phyloP scores from a whole-genome alignment of 2,888 invertebrate genomes.

The Oxytorus armatus region DNA sequence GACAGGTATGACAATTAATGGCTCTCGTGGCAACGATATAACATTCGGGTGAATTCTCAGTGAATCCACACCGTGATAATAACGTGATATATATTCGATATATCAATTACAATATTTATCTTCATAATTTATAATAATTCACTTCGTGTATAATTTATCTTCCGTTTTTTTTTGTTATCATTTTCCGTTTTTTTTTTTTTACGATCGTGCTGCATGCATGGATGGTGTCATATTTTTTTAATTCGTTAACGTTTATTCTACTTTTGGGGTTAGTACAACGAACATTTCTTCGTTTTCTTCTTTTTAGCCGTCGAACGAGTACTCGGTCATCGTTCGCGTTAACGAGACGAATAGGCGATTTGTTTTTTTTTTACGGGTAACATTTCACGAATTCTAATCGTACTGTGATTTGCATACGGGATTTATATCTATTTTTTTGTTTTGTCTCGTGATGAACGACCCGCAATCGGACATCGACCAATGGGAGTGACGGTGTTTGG shows the following conservation, averaged over 20 bases:
- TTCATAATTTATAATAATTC: slow-evolving; percentile 54
- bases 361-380: slow-evolving; percentile 27
- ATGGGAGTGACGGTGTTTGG: neutral
- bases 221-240: slow-evolving; percentile 51
- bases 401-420: slow-evolving; percentile 51
- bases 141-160: slow-evolving; percentile 49
- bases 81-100: slow-evolving; percentile 60
- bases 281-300: slow-evolving; percentile 15
- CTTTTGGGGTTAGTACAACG: slow-evolving; percentile 58
- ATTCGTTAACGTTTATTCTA: slow-evolving; percentile 31
- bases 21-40: slow-evolving; percentile 65
- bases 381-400: slow-evolving; percentile 54
- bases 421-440: slow-evolving; percentile 37
- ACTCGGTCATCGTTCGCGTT: slow-evolving; percentile 25
- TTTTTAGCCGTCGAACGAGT: slow-evolving; percentile 8
- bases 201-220: slow-evolving; percentile 66
- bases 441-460: slow-evolving; percentile 17
- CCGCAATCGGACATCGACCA: neutral
- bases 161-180: slow-evolving; percentile 2
- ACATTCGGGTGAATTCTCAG: slow-evolving; percentile 60
- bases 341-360: slow-evolving; percentile 45
- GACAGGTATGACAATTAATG: slow-evolving; percentile 60
- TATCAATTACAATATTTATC: slow-evolving; percentile 41
- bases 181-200: slow-evolving; percentile 43
- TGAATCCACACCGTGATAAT: slow-evolving; percentile 52